Evolutionary conservation across 2,113 vertebrate genomes (phyloP).

Genomic region (Neolamprologus sp.): DNA sequence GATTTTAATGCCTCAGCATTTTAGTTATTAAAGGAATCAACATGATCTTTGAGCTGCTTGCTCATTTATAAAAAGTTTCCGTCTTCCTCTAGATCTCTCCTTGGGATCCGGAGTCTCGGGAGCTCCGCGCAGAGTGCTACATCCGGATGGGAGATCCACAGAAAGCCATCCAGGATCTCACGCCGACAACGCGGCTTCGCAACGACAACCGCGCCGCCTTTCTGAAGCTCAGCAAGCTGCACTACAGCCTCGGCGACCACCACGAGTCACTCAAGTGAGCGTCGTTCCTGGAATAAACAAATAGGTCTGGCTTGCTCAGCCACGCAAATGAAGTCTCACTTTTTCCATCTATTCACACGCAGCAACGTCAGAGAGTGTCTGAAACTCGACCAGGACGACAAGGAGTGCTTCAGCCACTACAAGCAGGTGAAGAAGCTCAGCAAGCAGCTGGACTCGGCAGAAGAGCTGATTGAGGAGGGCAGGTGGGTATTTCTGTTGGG

Average conservation of each 20-base stretch:
- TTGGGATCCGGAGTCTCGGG: conserved; percentile 75
- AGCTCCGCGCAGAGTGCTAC: conserved; percentile 77
- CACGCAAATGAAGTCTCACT: not conserved
- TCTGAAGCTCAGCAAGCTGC: conserved; percentile 75
- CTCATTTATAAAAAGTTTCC: not conserved
- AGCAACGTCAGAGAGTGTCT: conserved; percentile 79
- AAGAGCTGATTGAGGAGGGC: conserved; percentile 68
- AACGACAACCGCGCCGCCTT: conserved; percentile 79
- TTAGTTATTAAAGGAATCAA: not conserved
- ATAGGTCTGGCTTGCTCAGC: not conserved
- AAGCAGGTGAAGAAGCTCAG: conserved; percentile 81
- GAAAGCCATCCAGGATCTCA: conserved; percentile 78
- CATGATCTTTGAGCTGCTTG: not conserved
- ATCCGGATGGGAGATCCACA: conserved; percentile 72
- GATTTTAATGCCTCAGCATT: not conserved
- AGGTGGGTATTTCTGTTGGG: conserved; percentile 46
- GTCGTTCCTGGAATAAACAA: not conserved
- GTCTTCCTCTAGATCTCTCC: conserved; percentile 67
- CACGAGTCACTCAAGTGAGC: conserved; percentile 75
- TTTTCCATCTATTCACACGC: not conserved
- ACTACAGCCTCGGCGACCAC: conserved; percentile 76
- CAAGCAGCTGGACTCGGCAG: conserved; percentile 76
- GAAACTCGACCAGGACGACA: conserved; percentile 81
- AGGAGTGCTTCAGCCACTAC: conserved; percentile 78
- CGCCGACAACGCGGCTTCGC: conserved; percentile 71